These are phyloP conservation scores for Thereva unica DNA, from an alignment of 2,888 invertebrate genomes.

Conservation along the genomic window DNA sequence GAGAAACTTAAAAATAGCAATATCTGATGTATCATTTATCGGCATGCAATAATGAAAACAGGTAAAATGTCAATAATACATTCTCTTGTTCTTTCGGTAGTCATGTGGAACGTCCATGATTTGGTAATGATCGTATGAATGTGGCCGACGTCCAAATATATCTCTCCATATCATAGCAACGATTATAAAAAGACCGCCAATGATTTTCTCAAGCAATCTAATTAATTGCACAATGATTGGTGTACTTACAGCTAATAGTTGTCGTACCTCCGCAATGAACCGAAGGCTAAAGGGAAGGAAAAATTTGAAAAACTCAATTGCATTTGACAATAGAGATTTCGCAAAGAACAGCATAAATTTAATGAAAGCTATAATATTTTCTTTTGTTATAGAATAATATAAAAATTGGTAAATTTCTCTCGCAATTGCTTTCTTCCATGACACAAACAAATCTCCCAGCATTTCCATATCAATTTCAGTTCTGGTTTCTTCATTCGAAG, in stretches of 20 bases:
- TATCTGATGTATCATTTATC: too few species aligned
- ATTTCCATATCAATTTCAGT: conserved; percentile 9
- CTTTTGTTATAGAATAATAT: conserved; percentile 52
- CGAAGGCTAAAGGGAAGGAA: conserved; percentile 65
- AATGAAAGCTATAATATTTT: conserved; percentile 51
- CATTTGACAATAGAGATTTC: conserved; percentile 61
- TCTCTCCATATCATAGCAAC: conserved; percentile 64
- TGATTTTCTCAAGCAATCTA: conserved; percentile 64
- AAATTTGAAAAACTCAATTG: conserved; percentile 62
- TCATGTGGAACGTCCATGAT: neutral
- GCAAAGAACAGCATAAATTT: conserved; percentile 56
- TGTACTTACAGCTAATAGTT: conserved; percentile 63
- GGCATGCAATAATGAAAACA: too few species aligned
- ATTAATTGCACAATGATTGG: conserved; percentile 66
- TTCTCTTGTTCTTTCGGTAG: neutral
- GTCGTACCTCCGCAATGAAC: conserved; percentile 63
- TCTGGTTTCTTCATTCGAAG: neutral
- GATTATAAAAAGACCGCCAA: conserved; percentile 67
- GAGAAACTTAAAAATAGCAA: too few species aligned
- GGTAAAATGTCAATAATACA: neutral
- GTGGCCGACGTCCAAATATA: neutral
- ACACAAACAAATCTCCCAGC: conserved; percentile 46
- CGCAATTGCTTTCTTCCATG: conserved; percentile 52
- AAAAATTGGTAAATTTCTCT: conserved; percentile 48
- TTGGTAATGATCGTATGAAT: neutral